Percentiles rank a stretch among this genome's conserved stretches.
These are phyloP conservation scores for Sceloporus tristichus DNA, from an alignment of 2,113 vertebrate species.

Conservation along the genomic window DNA sequence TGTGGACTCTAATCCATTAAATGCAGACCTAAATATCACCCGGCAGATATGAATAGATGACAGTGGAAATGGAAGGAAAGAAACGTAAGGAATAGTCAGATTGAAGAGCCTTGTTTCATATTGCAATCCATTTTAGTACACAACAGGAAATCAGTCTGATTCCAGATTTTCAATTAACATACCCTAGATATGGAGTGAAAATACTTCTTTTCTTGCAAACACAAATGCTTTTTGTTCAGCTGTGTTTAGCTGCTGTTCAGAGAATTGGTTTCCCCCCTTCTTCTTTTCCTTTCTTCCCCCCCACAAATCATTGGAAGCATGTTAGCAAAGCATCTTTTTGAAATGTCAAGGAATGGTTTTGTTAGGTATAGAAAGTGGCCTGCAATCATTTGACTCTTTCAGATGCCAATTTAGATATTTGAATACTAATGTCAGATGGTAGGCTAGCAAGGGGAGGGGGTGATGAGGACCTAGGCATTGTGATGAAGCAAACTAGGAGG, in stretches of 20 bases:
- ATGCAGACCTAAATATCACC: constrained; percentile 75
- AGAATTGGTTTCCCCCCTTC: constrained; percentile 57
- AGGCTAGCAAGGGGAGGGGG: background rate
- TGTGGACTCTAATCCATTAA: constrained; percentile 72
- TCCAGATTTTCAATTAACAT: constrained; percentile 78
- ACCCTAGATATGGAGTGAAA: constrained; percentile 69
- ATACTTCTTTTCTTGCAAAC: constrained; percentile 63
- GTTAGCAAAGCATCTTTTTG: constrained; percentile 62
- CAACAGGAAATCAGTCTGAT: constrained; percentile 70
- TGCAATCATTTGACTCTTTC: constrained; percentile 49
- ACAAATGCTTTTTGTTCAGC: constrained; percentile 67
- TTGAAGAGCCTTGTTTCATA: constrained; percentile 72
- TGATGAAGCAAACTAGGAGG: constrained; percentile 64
- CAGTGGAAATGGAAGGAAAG: constrained; percentile 57
- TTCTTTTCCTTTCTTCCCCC: too few relatives aligned
- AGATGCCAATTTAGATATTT: constrained; percentile 64
- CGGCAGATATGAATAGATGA: constrained; percentile 71
- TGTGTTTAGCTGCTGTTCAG: constrained; percentile 62
- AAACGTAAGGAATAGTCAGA: constrained; percentile 64
- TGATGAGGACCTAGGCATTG: constrained; percentile 64
- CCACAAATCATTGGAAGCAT: constrained; percentile 59
- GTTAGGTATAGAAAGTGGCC: constrained; percentile 62
- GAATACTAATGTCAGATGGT: constrained; percentile 52
- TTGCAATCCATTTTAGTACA: constrained; percentile 71
- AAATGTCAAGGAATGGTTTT: constrained; percentile 64